Base-by-base conservation (phyloP, 2,888 invertebrate genomes). In the Amphipyra tragopoginis region DNA sequence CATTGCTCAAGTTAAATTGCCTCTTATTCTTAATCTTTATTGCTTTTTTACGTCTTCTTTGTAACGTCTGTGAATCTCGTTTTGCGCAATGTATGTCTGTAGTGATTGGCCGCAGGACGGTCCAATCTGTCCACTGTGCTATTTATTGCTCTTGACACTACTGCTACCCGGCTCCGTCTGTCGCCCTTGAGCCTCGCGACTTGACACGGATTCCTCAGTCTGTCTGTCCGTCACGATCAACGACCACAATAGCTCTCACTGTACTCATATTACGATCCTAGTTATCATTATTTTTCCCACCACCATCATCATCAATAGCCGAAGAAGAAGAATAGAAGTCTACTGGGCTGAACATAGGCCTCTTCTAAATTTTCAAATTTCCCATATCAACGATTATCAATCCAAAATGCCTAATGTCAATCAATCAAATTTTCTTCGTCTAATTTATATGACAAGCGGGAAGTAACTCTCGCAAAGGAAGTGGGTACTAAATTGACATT, bases 151-250 rank as follows among this genome's bases (percentile, higher is more conserved):
- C 78, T 79, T 77, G 84, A 80, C 74, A 75, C 59, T 58, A 57
- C 60, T 55, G 60, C 26, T 29, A 36, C 51, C 48, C 15, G 21
- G 42, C 51, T 56, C 57, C 47, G 62, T 52, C 74, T 63, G 65
- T 65, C 77, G 86, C 82, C 86, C 89, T 87, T 88, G 86, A 80
- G 75, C 79, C 66, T 75, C 82, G 77, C 81, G 83, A 78, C 78
- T 75, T 80, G 80, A 78, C 79, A 78, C 77, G 70, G 66, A 82
- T 80, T 78, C 77, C 76, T 72, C 65, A 33, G 52, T 36, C 56
- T 55, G 43, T 26, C 50, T 34, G 52, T 49, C 62, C 68, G 63
- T 66, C 62, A 57, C 57, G 44, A 73, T 61, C 45, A 54, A 6
- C 14, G 48, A 39, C 54, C 57, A 65, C 60, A 55, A 34, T 45